Evolutionary conservation across 2,888 invertebrate species (phyloP).

Genomic region (Ceramica pisi): DNA sequence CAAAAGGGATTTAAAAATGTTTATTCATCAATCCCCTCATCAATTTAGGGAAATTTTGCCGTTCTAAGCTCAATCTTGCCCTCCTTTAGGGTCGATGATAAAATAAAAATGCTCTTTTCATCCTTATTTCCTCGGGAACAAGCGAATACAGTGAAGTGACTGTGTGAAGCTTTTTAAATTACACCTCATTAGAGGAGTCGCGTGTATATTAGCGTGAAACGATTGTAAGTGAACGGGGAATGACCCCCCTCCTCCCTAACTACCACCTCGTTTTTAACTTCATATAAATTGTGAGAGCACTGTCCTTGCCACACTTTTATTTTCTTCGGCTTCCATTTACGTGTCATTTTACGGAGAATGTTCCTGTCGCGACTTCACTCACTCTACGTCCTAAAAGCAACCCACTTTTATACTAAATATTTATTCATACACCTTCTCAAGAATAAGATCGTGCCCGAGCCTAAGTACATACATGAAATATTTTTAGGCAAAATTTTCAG

Average conservation of each 20-base stretch:
- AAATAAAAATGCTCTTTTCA: conserved; percentile 57
- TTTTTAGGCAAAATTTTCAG: conserved; percentile 45
- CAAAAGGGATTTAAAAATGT: conserved; percentile 63
- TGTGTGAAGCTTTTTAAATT: conserved; percentile 61
- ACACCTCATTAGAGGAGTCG: conserved; percentile 69
- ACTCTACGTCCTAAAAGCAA: conserved; percentile 58
- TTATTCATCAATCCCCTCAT: conserved; percentile 64
- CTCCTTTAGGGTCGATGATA: conserved; percentile 53
- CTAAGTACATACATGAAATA: conserved; percentile 54
- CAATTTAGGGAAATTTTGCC: conserved; percentile 58
- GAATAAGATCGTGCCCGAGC: conserved; percentile 53
- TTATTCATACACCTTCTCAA: conserved; percentile 61
- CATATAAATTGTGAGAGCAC: conserved; percentile 65
- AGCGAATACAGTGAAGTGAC: conserved; percentile 41
- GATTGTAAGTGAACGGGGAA: conserved; percentile 67
- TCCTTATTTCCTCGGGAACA: conserved; percentile 41
- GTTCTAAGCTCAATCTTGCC: conserved; percentile 47
- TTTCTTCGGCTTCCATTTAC: conserved; percentile 63
- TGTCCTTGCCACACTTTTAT: conserved; percentile 64
- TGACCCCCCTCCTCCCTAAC: conserved; percentile 63
- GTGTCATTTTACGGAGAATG: conserved; percentile 62
- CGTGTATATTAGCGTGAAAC: conserved; percentile 71
- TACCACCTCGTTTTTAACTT: conserved; percentile 68
- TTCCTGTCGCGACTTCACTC: conserved; percentile 60
- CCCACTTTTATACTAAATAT: conserved; percentile 65